Conservation (phyloP, 2,888 invertebrate species). For the Ellobium chinense region DNA sequence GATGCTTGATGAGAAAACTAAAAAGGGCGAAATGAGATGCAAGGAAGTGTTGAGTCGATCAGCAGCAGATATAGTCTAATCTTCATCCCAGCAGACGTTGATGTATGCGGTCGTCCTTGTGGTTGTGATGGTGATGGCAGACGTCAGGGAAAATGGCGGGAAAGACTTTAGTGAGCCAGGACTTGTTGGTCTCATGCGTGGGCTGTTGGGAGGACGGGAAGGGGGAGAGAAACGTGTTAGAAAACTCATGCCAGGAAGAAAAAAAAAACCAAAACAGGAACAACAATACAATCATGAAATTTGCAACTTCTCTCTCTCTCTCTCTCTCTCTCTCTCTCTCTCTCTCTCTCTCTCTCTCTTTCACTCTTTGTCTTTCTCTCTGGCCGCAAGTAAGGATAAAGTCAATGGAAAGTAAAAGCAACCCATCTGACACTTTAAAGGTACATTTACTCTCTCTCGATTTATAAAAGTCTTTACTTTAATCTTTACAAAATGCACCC, state of each 20-base stretch:
- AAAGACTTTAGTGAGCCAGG: neutral
- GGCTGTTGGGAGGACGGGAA: conserved; percentile 13
- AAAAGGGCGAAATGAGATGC: neutral
- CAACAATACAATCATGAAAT: neutral
- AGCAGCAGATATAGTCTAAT: neutral
- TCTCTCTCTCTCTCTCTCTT: no score
- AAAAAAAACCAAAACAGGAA: neutral
- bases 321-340: no score
- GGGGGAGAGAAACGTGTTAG: neutral
- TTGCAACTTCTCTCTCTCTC: no score
- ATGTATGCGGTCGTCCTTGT: neutral
- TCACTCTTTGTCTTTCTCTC: no score
- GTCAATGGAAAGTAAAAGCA: no score
- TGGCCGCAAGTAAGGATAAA: no score
- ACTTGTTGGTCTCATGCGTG: conserved; percentile 5
- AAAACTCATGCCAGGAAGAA: neutral
- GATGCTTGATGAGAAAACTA: neutral
- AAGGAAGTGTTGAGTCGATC: neutral
- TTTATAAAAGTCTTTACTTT: no score
- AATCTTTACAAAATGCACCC: no score
- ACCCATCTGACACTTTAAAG: no score
- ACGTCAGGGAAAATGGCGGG: conserved; percentile 17
- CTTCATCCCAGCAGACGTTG: conserved; percentile 1
- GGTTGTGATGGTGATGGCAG: neutral
- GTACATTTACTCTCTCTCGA: no score